Percentiles rank a stretch among this genome's conserved stretches.
Conservation (phyloP, 2,888 invertebrate species). For the Diplazon laetatorius region DNA sequence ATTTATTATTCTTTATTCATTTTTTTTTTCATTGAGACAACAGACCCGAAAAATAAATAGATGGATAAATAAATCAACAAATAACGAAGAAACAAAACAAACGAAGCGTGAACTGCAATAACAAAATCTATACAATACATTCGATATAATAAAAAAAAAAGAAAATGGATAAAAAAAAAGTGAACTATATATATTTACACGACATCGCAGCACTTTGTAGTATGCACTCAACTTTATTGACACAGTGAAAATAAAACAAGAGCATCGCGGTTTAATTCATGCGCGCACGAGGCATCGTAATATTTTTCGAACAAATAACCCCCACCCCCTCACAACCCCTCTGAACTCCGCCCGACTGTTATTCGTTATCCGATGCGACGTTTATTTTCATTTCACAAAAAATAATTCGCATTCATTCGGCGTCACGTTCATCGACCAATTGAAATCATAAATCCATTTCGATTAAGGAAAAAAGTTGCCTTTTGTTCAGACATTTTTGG, state of each 20-base stretch:
- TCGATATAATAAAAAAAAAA: not conserved
- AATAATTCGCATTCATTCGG: constrained; percentile 5
- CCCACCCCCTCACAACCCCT: no score
- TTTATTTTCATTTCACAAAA: not conserved
- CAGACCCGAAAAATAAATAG: constrained; percentile 13
- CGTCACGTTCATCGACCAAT: constrained; percentile 23
- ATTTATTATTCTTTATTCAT: no score
- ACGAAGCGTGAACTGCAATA: not conserved
- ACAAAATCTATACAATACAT: not conserved
- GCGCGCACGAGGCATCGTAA: not conserved
- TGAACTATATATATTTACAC: not conserved
- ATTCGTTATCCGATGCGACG: not conserved
- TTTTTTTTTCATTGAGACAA: no score
- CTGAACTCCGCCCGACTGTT: no score
- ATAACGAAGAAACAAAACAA: not conserved
- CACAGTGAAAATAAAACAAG: not conserved
- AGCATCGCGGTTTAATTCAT: not conserved
- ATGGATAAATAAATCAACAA: constrained; percentile 14
- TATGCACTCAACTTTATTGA: not conserved
- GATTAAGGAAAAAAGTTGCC: not conserved
- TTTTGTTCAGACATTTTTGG: no score
- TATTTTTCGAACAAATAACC: not conserved
- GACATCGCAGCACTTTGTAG: not conserved
- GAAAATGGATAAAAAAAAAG: not conserved
- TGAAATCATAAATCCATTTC: constrained; percentile 9